Base-by-base conservation (phyloP, 2,888 invertebrate species). In the Schizaphis graminum region DNA sequence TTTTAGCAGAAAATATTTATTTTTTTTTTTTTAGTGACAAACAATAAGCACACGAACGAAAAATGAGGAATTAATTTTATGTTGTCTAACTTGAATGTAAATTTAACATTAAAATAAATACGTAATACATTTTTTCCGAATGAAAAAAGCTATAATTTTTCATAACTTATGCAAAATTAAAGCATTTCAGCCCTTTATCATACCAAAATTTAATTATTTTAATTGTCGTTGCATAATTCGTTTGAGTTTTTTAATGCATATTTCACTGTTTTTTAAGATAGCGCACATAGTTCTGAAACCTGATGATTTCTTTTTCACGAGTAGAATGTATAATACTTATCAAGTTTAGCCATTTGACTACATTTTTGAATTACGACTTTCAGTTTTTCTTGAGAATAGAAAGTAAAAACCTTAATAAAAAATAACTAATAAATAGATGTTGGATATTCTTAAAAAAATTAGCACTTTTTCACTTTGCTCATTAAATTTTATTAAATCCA, bases 51-150 rank as follows among this genome's bases (percentile, higher is more conserved):
- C 5, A 21, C 28, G 35, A 77, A 21, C 21, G 35, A 77, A 77
- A 35, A 21, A 35, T 77, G 21, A 77, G 77, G 35, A 21, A 77
- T 77, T 77, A 35, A 35, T 77, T 77, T 21, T 77, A 21, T 21
- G 77, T 77, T 77, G 77, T 77, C 35, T 35, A 21, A 77, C 35
- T 77, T 35, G 77, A 77, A 77, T 35, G 35, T 35, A 35, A 77
- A 77, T 77, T 35, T 35, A 21, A 77, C 77, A 77, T 77, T 77
- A 77, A 77, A 77, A 77, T 77, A 77, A 77, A 77, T 77, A 77
- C 35, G 35, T 77, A 35, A 77, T 77, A 77, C 21, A 77, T 77
- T 35, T 77, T 77, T 77, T 35, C 35, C 2, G 35, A 77, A 77
- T 35, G 67, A 77, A 77, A 77, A 77, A 77, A 77, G 8, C 35